phyloP scores from a whole-genome alignment of 2,888 invertebrate genomes.

The Amitus sp. region DNA sequence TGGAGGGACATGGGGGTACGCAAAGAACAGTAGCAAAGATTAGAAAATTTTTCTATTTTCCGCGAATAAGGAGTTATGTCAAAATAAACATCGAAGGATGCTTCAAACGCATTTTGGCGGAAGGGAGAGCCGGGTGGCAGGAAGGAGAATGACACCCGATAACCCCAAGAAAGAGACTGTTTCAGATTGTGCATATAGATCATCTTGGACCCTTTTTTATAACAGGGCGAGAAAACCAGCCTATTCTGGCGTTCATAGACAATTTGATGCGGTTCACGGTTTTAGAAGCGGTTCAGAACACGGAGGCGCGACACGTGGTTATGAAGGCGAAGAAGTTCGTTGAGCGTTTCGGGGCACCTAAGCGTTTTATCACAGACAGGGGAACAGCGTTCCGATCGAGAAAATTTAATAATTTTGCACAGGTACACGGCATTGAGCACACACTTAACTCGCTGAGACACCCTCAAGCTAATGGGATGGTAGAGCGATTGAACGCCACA shows the following conservation, averaged over 20 bases:
- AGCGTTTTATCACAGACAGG: too few species aligned
- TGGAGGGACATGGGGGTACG: conserved; percentile 19
- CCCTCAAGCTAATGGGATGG: neutral
- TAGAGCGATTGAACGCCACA: neutral
- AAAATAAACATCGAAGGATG: conserved; percentile 8
- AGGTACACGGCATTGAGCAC: neutral
- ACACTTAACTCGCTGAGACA: neutral
- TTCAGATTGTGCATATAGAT: conserved; percentile 29
- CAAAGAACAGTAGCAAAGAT: conserved; percentile 5
- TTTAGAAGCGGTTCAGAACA: neutral
- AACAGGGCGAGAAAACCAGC: conserved; percentile 13
- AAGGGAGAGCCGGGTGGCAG: conserved; percentile 15
- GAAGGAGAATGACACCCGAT: neutral
- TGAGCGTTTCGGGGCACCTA: too few species aligned
- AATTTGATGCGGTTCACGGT: conserved; percentile 27
- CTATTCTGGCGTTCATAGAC: conserved; percentile 29
- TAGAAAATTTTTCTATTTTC: conserved; percentile 11
- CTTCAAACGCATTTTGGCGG: conserved; percentile 13
- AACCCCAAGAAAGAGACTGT: conserved; percentile 11
- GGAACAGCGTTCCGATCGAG: too few species aligned
- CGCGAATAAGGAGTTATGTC: conserved; percentile 6
- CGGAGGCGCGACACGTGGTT: too few species aligned
- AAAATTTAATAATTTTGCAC: too few species aligned
- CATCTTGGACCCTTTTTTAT: conserved; percentile 35
- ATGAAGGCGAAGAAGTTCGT: too few species aligned